Conservation (phyloP, 2,888 invertebrate genomes). For the Pardosa pseudoannulata region DNA sequence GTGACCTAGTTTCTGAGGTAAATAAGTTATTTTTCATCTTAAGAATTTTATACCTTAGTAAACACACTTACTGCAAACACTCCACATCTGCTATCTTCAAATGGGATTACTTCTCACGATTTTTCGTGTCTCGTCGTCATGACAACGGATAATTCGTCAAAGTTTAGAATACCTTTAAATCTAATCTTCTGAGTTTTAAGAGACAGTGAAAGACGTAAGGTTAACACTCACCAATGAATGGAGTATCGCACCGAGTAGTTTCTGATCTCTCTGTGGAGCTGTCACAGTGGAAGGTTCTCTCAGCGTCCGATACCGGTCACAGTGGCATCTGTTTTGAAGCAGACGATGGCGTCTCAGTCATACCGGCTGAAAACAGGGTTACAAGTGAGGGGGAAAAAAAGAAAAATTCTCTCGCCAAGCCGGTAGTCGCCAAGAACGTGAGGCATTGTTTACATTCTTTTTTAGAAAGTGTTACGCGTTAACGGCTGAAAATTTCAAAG, state of each 20-base stretch:
- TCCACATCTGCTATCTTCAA: background rate
- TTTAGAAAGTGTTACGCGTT: too few relatives aligned
- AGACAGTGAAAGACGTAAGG: background rate
- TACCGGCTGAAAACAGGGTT: background rate
- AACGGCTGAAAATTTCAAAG: too few relatives aligned
- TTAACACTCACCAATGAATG: background rate
- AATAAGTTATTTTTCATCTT: background rate
- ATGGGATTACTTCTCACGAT: slow-evolving; percentile 13
- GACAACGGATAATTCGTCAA: slow-evolving; percentile 23
- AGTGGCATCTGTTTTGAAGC: slow-evolving; percentile 10
- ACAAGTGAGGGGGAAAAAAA: background rate
- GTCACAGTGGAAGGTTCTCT: background rate
- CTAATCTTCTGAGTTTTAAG: background rate
- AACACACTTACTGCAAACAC: background rate
- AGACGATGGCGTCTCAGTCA: slow-evolving; percentile 9
- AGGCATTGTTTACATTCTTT: background rate
- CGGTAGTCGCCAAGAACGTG: background rate
- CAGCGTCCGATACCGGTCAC: background rate
- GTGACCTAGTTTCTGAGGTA: background rate
- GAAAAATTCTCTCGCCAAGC: background rate
- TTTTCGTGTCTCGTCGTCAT: slow-evolving; percentile 54
- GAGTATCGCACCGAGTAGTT: background rate
- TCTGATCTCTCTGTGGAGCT: background rate
- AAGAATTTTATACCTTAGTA: background rate
- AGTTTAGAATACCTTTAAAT: background rate